A percentile compares a stretch with the other conserved stretches of the same genome.
Evolutionary conservation across 2,113 vertebrate species (phyloP).

Genomic region (Semnornis frantzii): DNA sequence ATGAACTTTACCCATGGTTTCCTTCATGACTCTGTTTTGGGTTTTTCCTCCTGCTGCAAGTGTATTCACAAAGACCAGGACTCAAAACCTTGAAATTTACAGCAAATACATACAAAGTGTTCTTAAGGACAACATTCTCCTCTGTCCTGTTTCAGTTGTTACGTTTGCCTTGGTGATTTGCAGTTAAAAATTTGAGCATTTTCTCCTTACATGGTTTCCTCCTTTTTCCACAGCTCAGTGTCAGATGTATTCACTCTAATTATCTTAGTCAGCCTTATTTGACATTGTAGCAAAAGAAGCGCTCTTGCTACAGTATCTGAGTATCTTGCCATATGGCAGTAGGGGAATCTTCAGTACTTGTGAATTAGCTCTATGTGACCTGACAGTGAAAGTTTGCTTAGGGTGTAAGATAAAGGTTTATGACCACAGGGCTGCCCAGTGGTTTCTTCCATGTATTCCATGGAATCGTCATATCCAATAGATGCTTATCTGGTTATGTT

Average conservation of each 20-base stretch:
- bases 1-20: not conserved
- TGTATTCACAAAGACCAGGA: not conserved
- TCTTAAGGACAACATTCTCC: not conserved
- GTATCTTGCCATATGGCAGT: not conserved
- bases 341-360: not conserved
- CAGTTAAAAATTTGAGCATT: not conserved
- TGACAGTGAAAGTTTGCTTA: not conserved
- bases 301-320: not conserved
- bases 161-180: not conserved
- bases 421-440: not conserved
- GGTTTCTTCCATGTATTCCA: not conserved
- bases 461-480: not conserved
- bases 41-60: rapidly evolving
- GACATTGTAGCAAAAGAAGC: not conserved
- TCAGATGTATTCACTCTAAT: not conserved
- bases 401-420: not conserved
- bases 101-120: not conserved
- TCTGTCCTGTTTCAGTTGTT: not conserved
- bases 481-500: not conserved
- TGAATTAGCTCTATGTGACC: not conserved
- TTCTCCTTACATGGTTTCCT: not conserved
- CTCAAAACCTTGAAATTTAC: not conserved
- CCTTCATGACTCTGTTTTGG: not conserved
- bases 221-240: not conserved
- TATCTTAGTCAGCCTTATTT: not conserved